Evolutionary conservation across 2,113 vertebrate species (phyloP).

Genomic region (Indicator indicator): DNA sequence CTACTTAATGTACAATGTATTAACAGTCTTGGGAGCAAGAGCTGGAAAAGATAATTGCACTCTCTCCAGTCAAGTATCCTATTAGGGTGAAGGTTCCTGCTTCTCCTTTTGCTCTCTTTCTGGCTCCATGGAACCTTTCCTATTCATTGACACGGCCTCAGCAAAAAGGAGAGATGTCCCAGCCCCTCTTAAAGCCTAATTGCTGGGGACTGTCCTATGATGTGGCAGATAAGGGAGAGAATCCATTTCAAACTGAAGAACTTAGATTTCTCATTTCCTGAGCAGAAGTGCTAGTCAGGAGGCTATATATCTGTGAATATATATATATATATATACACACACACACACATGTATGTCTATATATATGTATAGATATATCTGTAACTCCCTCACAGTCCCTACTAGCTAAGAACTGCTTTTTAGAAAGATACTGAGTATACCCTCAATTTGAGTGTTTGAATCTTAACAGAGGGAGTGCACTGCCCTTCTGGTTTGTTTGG

Average conservation of each 20-base stretch:
- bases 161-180: not conserved
- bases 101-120: constrained; percentile 6
- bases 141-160: not conserved
- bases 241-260: not conserved
- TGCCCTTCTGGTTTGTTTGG: not conserved
- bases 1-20: not conserved
- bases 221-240: not conserved
- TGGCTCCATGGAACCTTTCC: not conserved
- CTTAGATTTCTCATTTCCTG: not conserved
- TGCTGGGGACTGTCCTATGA: not conserved
- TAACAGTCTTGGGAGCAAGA: not conserved
- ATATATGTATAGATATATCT: not conserved
- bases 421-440: not conserved
- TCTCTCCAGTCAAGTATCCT: not conserved
- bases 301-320: not conserved
- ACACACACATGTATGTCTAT: not conserved
- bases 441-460: not conserved
- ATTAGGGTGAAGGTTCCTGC: not conserved
- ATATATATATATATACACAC: too few species aligned
- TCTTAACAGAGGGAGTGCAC: not conserved
- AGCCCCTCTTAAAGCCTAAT: not conserved
- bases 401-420: not conserved
- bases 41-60: constrained; percentile 9
- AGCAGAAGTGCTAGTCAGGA: not conserved
- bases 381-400: not conserved